Base-by-base conservation (phyloP, 2,888 invertebrate genomes). In the Ennomos quercinarius region DNA sequence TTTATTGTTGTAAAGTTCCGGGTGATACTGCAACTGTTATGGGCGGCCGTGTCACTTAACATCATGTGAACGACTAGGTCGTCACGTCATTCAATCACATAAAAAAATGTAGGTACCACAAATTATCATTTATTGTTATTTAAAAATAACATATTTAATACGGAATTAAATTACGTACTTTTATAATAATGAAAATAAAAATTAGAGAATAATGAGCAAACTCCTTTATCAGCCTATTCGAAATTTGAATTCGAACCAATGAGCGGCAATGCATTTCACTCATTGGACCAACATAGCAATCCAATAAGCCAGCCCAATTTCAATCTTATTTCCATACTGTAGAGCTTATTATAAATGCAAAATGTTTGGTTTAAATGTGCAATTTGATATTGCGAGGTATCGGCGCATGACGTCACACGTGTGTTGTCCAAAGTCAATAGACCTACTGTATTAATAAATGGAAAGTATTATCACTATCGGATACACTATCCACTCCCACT, bases 381-480 rank as follows among this genome's bases (percentile, higher is more conserved):
- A 70, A 76, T 76, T n/a, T 76, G 77, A 74, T 77, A 78, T 77
- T 72, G 76, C 63, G 76, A 78, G 73, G 78, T 77, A 78, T 79
- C 71, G 76, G 74, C 47, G 67, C 78, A 74, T 78, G 72, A 74
- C 66, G 78, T 76, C 81, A 81, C 81, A 79, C 68, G 73, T 83
- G 73, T 83, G 82, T 68, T 73, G 72, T 66, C 68, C 70, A 57
- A 35, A 68, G 43, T 48, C 55, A 46, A 62, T 64, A 60, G 48
- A 56, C 58, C 38, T 10, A 41, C 40, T 42, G 39, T 46, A 27
- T 27, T 27, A 27, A 27, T 27, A 27, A 27, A 27, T 27, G 27
- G 27, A 3, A 5, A 27, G 27, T 17, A 17, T 17, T 17, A 17
- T 27, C 3, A 27, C 27, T 27, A 27, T 27, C 0, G 27, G 27